Evolutionary conservation across 2,113 vertebrate species (phyloP), one percentile per base, ranked within the genome.

Genomic region (Camarhynchus parvulus): DNA sequence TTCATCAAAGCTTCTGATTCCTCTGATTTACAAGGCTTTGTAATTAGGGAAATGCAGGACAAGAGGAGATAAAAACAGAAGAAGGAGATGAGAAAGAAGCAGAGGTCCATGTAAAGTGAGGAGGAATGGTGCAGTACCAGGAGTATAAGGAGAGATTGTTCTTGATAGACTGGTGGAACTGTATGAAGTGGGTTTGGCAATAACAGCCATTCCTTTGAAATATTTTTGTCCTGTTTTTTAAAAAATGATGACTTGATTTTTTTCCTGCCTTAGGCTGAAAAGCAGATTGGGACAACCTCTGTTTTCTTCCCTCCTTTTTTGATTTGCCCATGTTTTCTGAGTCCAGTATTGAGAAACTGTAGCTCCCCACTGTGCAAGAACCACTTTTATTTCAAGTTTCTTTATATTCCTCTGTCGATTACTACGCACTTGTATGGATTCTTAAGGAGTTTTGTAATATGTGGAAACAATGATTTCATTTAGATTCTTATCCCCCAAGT

Each of bases 101-200:
- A 44, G 46, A 74, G 6, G 28, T 44, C 33, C 0, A 0, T 64
- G 4, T 42, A 10, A 68, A 67, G 47, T 9, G 64, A 44, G 42
- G 56, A 63, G 59, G 78, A 62, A 44, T 46, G 24, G 5, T 59
- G 37, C 39, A n/a, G 13, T 49, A 35, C 3, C 14, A 62, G 25
- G 19, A 61, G 8, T 11, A 4, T 66, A 41, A 46, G 28, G 23
- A 66, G 28, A 49, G 22, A 15, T 0, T 0, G n/a, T 35, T 83
- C 27, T 41, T 73, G 46, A 31, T 33, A 42, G 75, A 13, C 11
- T 66, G 35, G 11, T 33, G 58, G 47, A 68, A 37, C 58, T 76
- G 31, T 56, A 44, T 10, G 5, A 73, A 75, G 61, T 44, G 6
- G 15, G 4, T 82, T 79, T 78, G 44, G 19, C 66, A 30, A 39